These are phyloP conservation scores for Heliopora coerulea DNA, from an alignment of 92 coral and sea anemone species.

Conservation along the genomic window DNA sequence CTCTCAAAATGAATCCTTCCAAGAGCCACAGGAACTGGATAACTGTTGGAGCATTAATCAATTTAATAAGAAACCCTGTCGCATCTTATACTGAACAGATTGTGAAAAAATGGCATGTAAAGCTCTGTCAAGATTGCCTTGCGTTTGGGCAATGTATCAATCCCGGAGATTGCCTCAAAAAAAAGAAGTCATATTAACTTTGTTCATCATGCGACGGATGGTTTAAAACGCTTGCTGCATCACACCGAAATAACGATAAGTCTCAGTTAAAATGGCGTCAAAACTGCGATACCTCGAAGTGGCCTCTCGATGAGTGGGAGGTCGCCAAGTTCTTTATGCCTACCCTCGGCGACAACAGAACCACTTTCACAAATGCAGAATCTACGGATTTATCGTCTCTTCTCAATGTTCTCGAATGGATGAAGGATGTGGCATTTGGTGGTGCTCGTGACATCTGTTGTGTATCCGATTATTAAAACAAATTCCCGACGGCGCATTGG, in stretches of 20 bases:
- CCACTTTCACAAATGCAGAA: constrained; percentile 36
- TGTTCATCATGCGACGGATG: constrained; percentile 1
- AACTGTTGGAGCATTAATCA: constrained; percentile 26
- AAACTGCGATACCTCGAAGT: too few species aligned
- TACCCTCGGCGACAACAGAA: too few species aligned
- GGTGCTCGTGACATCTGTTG: too few species aligned
- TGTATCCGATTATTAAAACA: too few species aligned
- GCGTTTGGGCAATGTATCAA: background rate
- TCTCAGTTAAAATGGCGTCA: too few species aligned
- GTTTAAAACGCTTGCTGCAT: constrained; percentile 3
- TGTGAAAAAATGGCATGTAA: constrained; percentile 2
- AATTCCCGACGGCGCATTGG: too few species aligned
- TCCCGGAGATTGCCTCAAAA: background rate
- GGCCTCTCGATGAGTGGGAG: too few species aligned
- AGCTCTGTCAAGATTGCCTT: background rate
- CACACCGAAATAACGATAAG: background rate
- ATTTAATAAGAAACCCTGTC: constrained; percentile 9
- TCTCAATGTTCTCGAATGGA: too few species aligned
- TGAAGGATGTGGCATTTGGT: too few species aligned
- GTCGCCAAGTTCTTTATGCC: too few species aligned
- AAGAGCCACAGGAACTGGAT: constrained; percentile 8
- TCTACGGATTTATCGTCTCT: too few species aligned
- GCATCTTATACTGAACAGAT: constrained; percentile 9
- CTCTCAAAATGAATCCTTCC: constrained; percentile 22
- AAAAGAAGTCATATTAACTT: background rate